A percentile compares a stretch with the other conserved stretches of the same genome.
Conservation (phyloP, 2,797 vertebrate genomes). For the Microcaecilia unicolor region DNA sequence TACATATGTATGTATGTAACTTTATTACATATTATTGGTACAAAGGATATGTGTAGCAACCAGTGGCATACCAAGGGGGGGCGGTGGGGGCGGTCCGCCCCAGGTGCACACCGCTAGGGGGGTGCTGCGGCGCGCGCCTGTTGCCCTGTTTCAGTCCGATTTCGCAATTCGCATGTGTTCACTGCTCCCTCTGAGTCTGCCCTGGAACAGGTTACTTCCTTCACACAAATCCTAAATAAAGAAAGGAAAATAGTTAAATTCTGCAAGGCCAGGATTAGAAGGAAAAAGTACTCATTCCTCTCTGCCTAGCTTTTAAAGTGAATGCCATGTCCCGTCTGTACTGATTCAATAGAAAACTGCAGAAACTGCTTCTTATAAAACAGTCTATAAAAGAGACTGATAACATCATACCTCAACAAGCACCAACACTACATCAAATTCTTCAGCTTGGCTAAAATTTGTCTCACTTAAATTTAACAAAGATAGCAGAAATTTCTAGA, state of each 20-base stretch:
- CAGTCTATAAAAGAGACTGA: slow-evolving; percentile 48
- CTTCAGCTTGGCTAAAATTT: slow-evolving; percentile 63
- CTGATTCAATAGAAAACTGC: slow-evolving; percentile 33
- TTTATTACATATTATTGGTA: too few relatives aligned
- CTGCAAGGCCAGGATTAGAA: slow-evolving; percentile 5
- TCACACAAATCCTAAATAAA: slow-evolving; percentile 30
- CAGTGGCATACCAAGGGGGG: too few relatives aligned
- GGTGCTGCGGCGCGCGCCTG: too few relatives aligned
- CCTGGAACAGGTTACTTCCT: too few relatives aligned
- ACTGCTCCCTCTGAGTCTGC: too few relatives aligned
- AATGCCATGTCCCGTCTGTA: slow-evolving; percentile 44
- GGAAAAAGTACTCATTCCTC: slow-evolving; percentile 36
- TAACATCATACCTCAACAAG: slow-evolving; percentile 62
- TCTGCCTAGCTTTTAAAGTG: slow-evolving; percentile 40
- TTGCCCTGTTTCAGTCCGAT: too few relatives aligned
- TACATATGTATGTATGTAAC: too few relatives aligned
- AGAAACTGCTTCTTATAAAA: slow-evolving; percentile 36
- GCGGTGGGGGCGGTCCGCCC: too few relatives aligned
- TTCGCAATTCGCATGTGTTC: too few relatives aligned
- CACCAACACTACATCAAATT: slow-evolving; percentile 46
- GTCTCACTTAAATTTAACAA: slow-evolving; percentile 76
- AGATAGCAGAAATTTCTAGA: slow-evolving; percentile 95
- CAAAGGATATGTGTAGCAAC: too few relatives aligned
- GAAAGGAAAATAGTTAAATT: neutral
- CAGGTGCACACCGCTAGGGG: too few relatives aligned